phyloP scores from a whole-genome alignment of 2,113 vertebrate genomes.

The Sinocyclocheilus anshuiensis region DNA sequence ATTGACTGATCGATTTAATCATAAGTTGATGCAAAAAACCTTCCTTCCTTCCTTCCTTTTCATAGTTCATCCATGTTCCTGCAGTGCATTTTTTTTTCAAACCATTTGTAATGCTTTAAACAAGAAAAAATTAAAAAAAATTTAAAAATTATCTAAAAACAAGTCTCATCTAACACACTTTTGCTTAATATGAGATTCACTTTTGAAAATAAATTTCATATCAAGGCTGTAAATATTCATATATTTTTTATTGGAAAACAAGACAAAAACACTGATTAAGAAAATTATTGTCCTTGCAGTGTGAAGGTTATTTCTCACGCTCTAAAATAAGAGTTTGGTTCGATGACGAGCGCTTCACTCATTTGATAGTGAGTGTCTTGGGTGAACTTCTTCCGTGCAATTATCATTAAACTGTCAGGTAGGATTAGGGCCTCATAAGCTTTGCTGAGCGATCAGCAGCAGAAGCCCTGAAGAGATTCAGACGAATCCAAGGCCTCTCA shows the following conservation, averaged over 20 bases:
- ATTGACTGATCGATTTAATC: too few species aligned
- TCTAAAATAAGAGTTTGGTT: constrained; percentile 60
- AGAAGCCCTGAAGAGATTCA: constrained; percentile 55
- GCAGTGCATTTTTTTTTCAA: too few species aligned
- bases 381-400: constrained; percentile 64
- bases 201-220: background rate
- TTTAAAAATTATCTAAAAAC: background rate
- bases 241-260: background rate
- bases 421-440: constrained; percentile 69
- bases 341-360: constrained; percentile 58
- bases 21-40: too few species aligned
- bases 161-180: background rate
- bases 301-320: constrained; percentile 63
- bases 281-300: background rate
- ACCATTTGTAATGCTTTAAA: too few species aligned
- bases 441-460: constrained; percentile 62
- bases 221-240: background rate
- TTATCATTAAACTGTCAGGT: constrained; percentile 61
- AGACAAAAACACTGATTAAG: background rate
- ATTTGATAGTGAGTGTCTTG: constrained; percentile 66
- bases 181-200: background rate
- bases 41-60: too few species aligned
- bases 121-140: too few species aligned
- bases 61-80: too few species aligned
- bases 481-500: constrained; percentile 60